Base-by-base conservation (phyloP, 2,797 vertebrate species). In the Poeciliopsis gracilis region DNA sequence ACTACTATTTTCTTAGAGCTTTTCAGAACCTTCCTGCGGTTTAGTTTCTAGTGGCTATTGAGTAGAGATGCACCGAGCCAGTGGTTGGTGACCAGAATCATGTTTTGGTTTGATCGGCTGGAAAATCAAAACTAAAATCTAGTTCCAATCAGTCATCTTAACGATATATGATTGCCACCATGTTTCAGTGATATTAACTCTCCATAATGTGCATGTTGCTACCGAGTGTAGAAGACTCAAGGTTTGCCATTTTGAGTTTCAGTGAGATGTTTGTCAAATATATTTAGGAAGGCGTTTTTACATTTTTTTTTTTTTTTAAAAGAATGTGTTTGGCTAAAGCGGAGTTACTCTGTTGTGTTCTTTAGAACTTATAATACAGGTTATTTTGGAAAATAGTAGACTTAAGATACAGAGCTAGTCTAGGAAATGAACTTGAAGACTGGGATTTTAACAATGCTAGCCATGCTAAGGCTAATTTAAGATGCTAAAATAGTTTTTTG, bases 1-100 rank as follows among this genome's bases (percentile, higher is more conserved):
- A 75, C 61, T 79, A 61, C 55, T 20, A 33, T 51, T 69, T 75
- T 30, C 49, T 73, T 38, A 20, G 28, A 73, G 82, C 55, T 53
- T 53, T 47, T 30, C 11, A 11, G 28, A 16, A 33, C 25, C 36
- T 41, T 51, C 71, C 59, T 41, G 66, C 75, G n/a, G 38, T 71
- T 46, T 45, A 74, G 43, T 43, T 53, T 18, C 0, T 55, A 28
- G 30, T 80, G 75, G 36, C 63, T 25, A 41, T 2, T 67, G 10
- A 67, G 63, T 25, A 67, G 20, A 67, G 63, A 67, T 36, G 36
- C 36, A 41, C 63, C 20, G 36, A 67, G 18, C 38, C 23, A 41
- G 36, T 5, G 10, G 63, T 67, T 67, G 36, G 18, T 67, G 10
- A 67, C 4, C 36, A 66, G 63, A 18, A 18, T 63, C 59, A 63